Base-by-base conservation (phyloP, 2,797 vertebrate species). In the Naso thynnoides region DNA sequence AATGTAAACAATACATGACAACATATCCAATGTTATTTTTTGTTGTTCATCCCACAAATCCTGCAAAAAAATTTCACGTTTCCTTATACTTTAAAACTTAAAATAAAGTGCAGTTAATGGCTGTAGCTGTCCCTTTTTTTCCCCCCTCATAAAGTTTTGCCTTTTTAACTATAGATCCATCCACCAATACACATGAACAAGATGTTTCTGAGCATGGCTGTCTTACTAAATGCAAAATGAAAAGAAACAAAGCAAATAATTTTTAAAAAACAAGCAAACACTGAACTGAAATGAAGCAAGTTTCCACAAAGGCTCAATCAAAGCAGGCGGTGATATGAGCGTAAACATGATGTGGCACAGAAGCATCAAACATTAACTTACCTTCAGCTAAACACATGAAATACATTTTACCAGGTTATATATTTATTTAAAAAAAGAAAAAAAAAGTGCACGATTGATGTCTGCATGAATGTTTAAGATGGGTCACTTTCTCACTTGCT, bases 171-270 rank as follows among this genome's bases (percentile, higher is more conserved):
- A 59, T n/a, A 83, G 67, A 83, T 81, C 72, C 76, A 70, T 90
- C 89, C 90, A 92, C 89, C 92, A 88, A 59, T 86, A 93, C 89
- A 91, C 90, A 92, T 82, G 88, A 91, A 90, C 91, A 94, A 94
- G 93, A 95, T 93, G 92, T 93, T 91, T 95, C 91, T 90, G 86
- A 94, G 85, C 76, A 92, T 94, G 94, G 94, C 93, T 89, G 93
- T 94, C 92, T 91, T 73, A 79, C 84, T 80, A 39, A 60, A 87
- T 89, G 78, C 84, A 47, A 67, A 80, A 72, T 44, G 24, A 66
- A 69, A 80, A 29, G 7, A 73, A 33, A 79, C 24, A 61, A 62
- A 72, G 47, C 42, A 70, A 50, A 70, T 27, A 27, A 70, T 18
- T n/a, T n/a, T n/a, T n/a, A n/a, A 27, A 36, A 23, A 53, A 26